Base-by-base conservation (phyloP, 2,888 invertebrate genomes). In the Cotesia congregata region DNA sequence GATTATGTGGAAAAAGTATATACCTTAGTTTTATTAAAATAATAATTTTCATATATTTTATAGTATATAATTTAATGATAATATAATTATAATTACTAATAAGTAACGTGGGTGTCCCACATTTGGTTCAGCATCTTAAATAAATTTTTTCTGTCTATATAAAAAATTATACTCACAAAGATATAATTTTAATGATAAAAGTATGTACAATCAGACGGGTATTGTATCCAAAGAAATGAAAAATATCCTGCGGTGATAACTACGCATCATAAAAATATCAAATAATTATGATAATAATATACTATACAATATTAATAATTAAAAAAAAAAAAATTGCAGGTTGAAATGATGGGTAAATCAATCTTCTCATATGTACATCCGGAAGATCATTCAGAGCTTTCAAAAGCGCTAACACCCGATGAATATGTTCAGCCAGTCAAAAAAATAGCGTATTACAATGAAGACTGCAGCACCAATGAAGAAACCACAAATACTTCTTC, bases 301-400 rank as follows among this genome's bases (percentile, higher is more conserved):
- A 17, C 50, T 41, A 69, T 41, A 50, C 67, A 30, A 7, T 61
- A 17, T 40, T 20, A 4, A 59, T 67, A 30, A 30, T 30, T 30
- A 3, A 38, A 71, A 38, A n/a, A 17, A 7, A 5, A 38, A 71
- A 74, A 78, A 72, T 91, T 91, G 30, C 92, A 97, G 94, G 93
- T 95, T 84, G 97, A 97, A 88, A 91, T 97, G 82, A 92, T 97
- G 87, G 95, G 95, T 15, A 94, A 94, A 90, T 95, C 94, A 83
- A 89, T 98, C 88, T 94, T 94, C 90, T 93, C 94, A 85, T 95
- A 96, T 89, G 93, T 96, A 64, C 95, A 95, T 89, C 91, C 93
- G n/a, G 93, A 94, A 85, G 94, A 98, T 89, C 95, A 95, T 83
- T 93, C 93, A 67, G 92, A 93, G 83, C 90, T 97, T 73, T 91